phyloP scores from a whole-genome alignment of 2,113 vertebrate species.

The Poeciliopsis prolifica region DNA sequence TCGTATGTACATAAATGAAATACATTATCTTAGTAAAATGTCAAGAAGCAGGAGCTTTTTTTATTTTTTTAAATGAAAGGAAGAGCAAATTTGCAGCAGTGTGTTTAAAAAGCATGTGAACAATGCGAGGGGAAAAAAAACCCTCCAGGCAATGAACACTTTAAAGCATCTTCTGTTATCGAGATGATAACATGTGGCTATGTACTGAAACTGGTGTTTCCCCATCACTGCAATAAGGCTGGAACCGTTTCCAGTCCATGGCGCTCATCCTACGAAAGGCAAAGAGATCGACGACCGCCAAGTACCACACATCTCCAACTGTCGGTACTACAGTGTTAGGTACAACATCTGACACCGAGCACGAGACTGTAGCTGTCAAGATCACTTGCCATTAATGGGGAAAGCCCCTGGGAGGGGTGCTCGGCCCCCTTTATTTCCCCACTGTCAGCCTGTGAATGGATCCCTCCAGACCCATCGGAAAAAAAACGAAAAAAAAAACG shows the following conservation, averaged over 20 bases:
- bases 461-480: slow-evolving; percentile 13
- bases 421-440: slow-evolving; percentile 63
- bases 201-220: slow-evolving; percentile 49
- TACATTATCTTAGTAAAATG: slow-evolving; percentile 38
- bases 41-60: slow-evolving; percentile 30
- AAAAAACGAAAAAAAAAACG: not conserved
- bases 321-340: slow-evolving; percentile 43
- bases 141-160: slow-evolving; percentile 25
- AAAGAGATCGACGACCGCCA: slow-evolving; percentile 40
- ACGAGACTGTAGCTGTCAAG: slow-evolving; percentile 38
- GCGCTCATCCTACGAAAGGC: slow-evolving; percentile 51
- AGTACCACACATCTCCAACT: slow-evolving; percentile 52
- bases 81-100: slow-evolving; percentile 42
- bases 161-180: slow-evolving; percentile 46
- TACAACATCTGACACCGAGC: slow-evolving; percentile 51
- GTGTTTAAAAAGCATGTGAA: slow-evolving; percentile 12
- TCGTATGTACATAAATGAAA: slow-evolving; percentile 23
- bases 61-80: slow-evolving; percentile 24
- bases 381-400: slow-evolving; percentile 52
- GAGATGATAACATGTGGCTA: slow-evolving; percentile 37
- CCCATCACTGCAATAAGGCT: slow-evolving; percentile 41
- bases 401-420: slow-evolving; percentile 30
- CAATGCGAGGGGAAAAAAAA: not conserved
- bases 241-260: slow-evolving; percentile 44
- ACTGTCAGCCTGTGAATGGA: slow-evolving; percentile 65